Evolutionary conservation across 2,113 vertebrate genomes (phyloP), one percentile per base, ranked within the genome.

Genomic region (Ascaphus truei): DNA sequence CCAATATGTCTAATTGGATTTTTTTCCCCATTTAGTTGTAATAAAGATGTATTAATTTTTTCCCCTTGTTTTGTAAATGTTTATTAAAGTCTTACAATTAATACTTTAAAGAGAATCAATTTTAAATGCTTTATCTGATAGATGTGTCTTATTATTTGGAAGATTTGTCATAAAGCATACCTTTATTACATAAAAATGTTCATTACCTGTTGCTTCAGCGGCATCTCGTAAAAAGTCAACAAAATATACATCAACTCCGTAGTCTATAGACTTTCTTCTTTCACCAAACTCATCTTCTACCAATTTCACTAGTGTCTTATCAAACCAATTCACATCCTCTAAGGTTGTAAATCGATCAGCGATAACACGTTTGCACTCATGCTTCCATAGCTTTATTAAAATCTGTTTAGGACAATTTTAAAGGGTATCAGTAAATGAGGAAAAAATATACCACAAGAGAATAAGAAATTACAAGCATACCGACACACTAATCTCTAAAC

Each of bases 321-420:
- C 90, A 81, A 98, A 98, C 96, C 97, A 99, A 23, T 76, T 74
- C 51, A 92, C 86, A 8, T 99, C 97, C 1, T 90, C 86, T 0
- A 85, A 72, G 27, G 76, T 85, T 1, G 92, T 96, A 67, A 98
- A 97, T 39, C 96, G 92, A 80, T 99, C 96, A 0, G 95, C 93
- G 73, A 99, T 93, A 56, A 98, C 95, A 20, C 94, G 81, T 43
- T 95, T 96, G 47, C 94, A 98, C 75, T 99, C 97, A 1, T 99
- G 96, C 41, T 95, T 98, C 95, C 96, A 98, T 34, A 99, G 75
- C 23, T 75, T 79, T 67, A 98, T 71, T 58, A 98, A 73, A 1
- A 86, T 77, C 96, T 99, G 76, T n/a, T 58, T 3, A 30, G 48
- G 8, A 5, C n/a, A 51, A 5, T 7, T 25, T 26, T 25, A 43